Evolutionary conservation across 1,140 invertebrate species (phyloP).

Genomic region (Camponotus pennsylvanicus): DNA sequence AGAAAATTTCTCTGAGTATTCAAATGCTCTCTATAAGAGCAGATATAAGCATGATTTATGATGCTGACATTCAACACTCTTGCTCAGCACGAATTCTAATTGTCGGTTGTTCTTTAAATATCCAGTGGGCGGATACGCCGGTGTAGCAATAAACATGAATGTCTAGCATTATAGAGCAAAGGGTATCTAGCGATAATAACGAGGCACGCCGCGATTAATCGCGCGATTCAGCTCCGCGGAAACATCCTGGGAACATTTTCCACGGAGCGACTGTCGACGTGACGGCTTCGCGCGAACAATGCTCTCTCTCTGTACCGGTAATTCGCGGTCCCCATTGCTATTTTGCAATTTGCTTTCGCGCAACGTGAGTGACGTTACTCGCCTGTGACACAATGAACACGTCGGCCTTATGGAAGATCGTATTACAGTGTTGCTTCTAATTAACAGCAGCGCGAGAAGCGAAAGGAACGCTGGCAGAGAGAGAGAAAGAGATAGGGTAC

Average conservation of each 20-base stretch:
- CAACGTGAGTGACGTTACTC: constrained; percentile 45
- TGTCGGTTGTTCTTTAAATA: constrained; percentile 1
- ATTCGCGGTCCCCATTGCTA: constrained; percentile 55
- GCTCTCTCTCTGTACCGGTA: constrained; percentile 45
- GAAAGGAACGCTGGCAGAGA: constrained; percentile 34
- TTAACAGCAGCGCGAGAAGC: constrained; percentile 51
- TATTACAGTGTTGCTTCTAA: constrained; percentile 45
- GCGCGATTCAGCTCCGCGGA: constrained; percentile 12
- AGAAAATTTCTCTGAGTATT: background rate
- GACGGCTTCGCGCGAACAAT: constrained; percentile 46
- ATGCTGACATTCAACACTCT: background rate
- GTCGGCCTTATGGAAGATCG: constrained; percentile 23
- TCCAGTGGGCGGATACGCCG: background rate
- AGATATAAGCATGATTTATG: constrained; percentile 4
- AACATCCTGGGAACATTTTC: constrained; percentile 64
- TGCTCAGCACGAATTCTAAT: constrained; percentile 27
- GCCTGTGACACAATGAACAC: constrained; percentile 54
- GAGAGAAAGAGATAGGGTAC: background rate
- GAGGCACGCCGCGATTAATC: constrained; percentile 44
- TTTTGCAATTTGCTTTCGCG: constrained; percentile 64
- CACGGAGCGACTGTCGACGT: constrained; percentile 28
- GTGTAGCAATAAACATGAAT: constrained; percentile 30
- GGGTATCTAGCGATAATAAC: constrained; percentile 37
- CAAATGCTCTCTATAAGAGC: background rate
- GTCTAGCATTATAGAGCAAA: constrained; percentile 52